Evolutionary conservation across 1,140 invertebrate genomes (phyloP).

Genomic region (Ceratoteleas bidentatus): DNA sequence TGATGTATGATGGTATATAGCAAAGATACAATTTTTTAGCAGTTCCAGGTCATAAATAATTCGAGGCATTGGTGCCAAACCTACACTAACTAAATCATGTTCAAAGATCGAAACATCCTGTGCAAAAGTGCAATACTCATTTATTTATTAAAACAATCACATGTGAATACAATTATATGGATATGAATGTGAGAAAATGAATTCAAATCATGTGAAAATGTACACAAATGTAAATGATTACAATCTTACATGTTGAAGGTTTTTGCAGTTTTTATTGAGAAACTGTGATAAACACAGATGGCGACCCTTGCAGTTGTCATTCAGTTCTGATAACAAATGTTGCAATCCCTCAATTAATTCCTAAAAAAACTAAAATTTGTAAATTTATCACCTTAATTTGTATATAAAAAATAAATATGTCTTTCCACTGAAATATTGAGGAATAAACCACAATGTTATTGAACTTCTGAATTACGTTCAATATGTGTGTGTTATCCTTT

Average conservation of each 20-base stretch:
- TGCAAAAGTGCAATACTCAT: conserved; percentile 19
- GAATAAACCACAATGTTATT: too few species aligned
- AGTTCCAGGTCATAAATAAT: conserved; percentile 82
- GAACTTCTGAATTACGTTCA: too few species aligned
- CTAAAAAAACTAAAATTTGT: conserved; percentile 66
- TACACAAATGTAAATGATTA: neutral
- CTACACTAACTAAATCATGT: conserved; percentile 82
- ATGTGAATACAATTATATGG: neutral
- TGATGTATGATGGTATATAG: conserved; percentile 83
- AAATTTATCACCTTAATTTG: conserved; percentile 9
- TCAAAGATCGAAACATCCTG: conserved; percentile 83
- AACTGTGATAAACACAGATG: conserved; percentile 86
- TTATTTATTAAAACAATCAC: neutral
- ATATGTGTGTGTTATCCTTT: too few species aligned
- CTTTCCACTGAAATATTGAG: too few species aligned
- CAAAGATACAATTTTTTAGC: conserved; percentile 82
- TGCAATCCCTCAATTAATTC: conserved; percentile 81
- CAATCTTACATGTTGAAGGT: conserved; percentile 74
- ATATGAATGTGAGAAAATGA: neutral
- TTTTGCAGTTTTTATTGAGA: conserved; percentile 84
- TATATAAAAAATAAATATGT: too few species aligned
- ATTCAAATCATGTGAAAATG: neutral
- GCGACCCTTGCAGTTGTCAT: conserved; percentile 78
- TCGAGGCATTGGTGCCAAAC: conserved; percentile 80
- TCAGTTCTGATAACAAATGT: conserved; percentile 82